Evolutionary conservation across 2,113 vertebrate genomes (phyloP).

Genomic region (Eurystomus gularis): DNA sequence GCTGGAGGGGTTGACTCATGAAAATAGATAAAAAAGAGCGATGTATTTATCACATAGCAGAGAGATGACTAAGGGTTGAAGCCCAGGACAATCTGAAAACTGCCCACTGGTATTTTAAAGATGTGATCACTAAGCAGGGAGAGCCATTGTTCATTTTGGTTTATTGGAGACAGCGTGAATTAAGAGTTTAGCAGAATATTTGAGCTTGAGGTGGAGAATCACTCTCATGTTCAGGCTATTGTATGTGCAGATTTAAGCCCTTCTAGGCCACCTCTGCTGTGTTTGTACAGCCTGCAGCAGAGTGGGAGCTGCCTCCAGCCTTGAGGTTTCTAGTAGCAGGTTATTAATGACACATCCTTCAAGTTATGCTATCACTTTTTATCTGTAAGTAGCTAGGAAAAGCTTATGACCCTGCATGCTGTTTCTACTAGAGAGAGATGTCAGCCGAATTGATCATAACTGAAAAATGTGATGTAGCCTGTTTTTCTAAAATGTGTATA

Average conservation of each 20-base stretch:
- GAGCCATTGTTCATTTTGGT: slow-evolving; percentile 29
- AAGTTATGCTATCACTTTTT: slow-evolving; percentile 14
- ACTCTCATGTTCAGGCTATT: neutral
- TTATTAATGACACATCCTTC: slow-evolving; percentile 28
- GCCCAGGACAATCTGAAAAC: slow-evolving; percentile 28
- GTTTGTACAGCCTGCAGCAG: neutral
- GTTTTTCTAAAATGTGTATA: neutral
- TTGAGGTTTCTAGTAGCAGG: slow-evolving; percentile 4
- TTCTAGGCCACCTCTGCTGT: neutral
- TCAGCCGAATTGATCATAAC: neutral
- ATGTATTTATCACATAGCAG: slow-evolving; percentile 15
- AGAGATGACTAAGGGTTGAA: slow-evolving; percentile 56
- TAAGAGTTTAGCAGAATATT: slow-evolving; percentile 18
- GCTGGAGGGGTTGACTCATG: slow-evolving; percentile 32
- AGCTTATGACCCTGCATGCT: slow-evolving; percentile 2
- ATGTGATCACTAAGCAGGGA: neutral
- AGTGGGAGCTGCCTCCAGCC: neutral
- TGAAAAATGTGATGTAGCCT: neutral
- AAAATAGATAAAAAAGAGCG: slow-evolving; percentile 29
- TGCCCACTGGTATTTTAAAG: slow-evolving; percentile 48
- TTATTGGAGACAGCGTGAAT: neutral
- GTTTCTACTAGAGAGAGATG: neutral
- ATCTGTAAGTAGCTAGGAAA: slow-evolving; percentile 15
- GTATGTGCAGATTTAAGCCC: slow-evolving; percentile 11
- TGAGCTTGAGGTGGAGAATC: neutral